Evolutionary conservation across 2,888 invertebrate species (phyloP).

Genomic region (Eristalis tenax): DNA sequence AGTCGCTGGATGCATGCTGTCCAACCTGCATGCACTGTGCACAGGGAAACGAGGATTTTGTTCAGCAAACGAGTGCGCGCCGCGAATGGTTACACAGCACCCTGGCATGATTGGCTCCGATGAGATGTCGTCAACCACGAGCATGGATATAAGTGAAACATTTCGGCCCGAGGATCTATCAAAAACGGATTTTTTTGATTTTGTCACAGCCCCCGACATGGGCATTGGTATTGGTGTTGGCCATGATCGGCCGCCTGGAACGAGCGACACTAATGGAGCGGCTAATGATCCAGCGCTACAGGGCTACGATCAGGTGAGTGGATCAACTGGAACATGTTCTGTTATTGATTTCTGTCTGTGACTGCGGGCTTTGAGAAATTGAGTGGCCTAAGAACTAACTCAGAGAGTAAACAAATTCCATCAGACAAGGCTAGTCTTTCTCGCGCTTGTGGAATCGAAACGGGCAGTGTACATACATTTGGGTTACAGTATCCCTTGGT

Average conservation of each 20-base stretch:
- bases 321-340: not conserved
- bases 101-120: constrained; percentile 80
- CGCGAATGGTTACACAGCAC: constrained; percentile 32
- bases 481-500: too few relatives aligned
- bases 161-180: constrained; percentile 90
- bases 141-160: constrained; percentile 92
- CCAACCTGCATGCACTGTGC: constrained; percentile 55
- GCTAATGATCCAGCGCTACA: constrained; percentile 80
- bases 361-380: not conserved
- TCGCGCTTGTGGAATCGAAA: too few relatives aligned
- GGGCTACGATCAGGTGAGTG: constrained; percentile 80
- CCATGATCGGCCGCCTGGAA: constrained; percentile 75
- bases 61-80: constrained; percentile 20
- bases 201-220: constrained; percentile 91
- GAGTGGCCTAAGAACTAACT: too few relatives aligned
- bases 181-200: constrained; percentile 94
- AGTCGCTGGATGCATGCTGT: not conserved
- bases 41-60: constrained; percentile 10
- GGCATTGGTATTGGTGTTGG: constrained; percentile 80
- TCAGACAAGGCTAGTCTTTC: too few relatives aligned
- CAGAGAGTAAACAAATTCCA: too few relatives aligned
- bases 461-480: too few relatives aligned
- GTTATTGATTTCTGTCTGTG: not conserved
- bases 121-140: constrained; percentile 80
- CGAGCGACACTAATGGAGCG: constrained; percentile 73